phyloP scores from a whole-genome alignment of 2,113 vertebrate species.

The Patagioenas fasciata region DNA sequence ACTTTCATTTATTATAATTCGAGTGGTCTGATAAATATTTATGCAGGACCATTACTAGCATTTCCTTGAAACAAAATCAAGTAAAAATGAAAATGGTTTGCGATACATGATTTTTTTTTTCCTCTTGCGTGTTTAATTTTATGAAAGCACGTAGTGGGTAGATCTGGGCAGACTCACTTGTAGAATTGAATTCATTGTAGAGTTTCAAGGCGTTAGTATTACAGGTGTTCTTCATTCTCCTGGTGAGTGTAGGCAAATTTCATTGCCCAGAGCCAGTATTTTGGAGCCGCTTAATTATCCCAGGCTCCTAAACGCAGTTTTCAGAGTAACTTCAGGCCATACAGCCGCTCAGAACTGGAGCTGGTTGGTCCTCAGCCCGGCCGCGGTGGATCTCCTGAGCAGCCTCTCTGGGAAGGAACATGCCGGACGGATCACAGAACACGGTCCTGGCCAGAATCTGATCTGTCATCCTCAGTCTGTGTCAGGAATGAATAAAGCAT shows the following conservation, averaged over 20 bases:
- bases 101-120: background rate
- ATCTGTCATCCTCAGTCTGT: background rate
- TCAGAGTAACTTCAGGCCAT: background rate
- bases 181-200: background rate
- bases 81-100: conserved; percentile 48
- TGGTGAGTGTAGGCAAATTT: conserved; percentile 10
- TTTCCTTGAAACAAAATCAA: conserved; percentile 63
- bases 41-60: background rate
- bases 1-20: conserved; percentile 59
- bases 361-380: fast-evolving
- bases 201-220: background rate
- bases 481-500: conserved; percentile 10
- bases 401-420: background rate
- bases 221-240: conserved; percentile 7
- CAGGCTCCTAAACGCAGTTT: background rate
- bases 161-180: conserved; percentile 19
- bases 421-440: background rate
- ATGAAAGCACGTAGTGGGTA: background rate
- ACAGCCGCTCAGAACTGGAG: too few species aligned
- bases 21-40: conserved; percentile 71
- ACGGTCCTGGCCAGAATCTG: background rate
- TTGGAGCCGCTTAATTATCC: background rate
- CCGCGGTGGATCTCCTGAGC: background rate
- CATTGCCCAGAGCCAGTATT: background rate
- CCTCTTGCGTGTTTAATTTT: conserved; percentile 1